Base-by-base conservation (phyloP, 2,113 vertebrate genomes). In the Oncorhynchus mykiss region DNA sequence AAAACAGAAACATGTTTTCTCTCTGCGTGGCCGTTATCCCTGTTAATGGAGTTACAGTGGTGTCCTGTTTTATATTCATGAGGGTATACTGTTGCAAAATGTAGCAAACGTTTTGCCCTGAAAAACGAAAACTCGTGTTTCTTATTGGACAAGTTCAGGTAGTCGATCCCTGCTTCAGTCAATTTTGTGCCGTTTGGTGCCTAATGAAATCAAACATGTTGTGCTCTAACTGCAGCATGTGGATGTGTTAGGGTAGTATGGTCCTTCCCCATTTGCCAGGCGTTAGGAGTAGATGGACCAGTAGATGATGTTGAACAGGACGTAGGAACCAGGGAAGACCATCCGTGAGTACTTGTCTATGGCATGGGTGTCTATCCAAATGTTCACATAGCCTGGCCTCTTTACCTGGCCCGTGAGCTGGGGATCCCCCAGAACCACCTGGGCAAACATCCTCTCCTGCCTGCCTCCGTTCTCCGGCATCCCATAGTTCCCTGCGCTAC, bases 341-440 rank as follows among this genome's bases (percentile, higher is more conserved):
- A 96, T 94, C 89, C 98, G 90, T 5, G 98, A 99, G 92, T 99
- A 99, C 84, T 98, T 98, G 90, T 99, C 97, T 69, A 99, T 99
- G 84, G 97, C 95, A 0, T 99, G 98, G 25, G 98, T 99, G 89
- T 99, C 96, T 1, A 99, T 99, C 82, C 95, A 93, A 93, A 99
- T 96, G 94, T 96, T 97, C 90, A 96, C 91, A 0, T 99, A 98
- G 85, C 83, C 96, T 92, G 73, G 91, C 89, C 84, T 91, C 88
- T 95, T 97, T 80, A 96, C 92, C 80, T 93, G 93, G 1, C 88
- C 86, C 0, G 95, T 88, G 79, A 95, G 91, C 80, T 95, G 93
- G 39, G 94, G 95, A 0, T 96, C 92, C 8, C 90, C 94, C 88
- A 97, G 90, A 0, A 95, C 92, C 84, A 97, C 92, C 84, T 96